Conservation (phyloP, 1,140 invertebrate genomes). For the Scaptomyza graminum region DNA sequence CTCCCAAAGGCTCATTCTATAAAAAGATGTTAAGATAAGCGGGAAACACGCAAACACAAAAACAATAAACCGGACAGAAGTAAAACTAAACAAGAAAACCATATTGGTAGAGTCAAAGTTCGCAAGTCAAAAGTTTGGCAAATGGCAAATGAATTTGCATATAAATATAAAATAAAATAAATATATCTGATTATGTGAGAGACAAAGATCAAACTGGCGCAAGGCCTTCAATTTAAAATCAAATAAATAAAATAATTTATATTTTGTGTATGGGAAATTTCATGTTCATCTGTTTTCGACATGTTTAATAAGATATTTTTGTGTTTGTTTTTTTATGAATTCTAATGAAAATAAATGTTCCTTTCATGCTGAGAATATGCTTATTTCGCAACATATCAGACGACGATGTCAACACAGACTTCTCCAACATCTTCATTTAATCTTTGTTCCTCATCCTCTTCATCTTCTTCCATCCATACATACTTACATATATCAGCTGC, state of each 20-base stretch:
- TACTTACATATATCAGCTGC: background rate
- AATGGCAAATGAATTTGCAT: constrained; percentile 15
- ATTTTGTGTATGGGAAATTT: no score
- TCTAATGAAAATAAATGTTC: background rate
- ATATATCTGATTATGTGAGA: background rate
- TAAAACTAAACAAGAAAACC: constrained; percentile 12
- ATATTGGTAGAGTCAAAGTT: constrained; percentile 21
- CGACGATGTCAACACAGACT: background rate
- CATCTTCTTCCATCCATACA: background rate
- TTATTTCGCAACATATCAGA: background rate
- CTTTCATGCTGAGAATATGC: background rate
- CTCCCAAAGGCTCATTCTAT: background rate
- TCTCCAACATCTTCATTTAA: background rate
- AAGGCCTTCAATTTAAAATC: background rate
- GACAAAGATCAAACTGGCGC: background rate
- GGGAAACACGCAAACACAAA: background rate
- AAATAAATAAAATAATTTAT: no score
- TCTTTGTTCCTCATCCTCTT: no score
- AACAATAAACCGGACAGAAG: constrained; percentile 58
- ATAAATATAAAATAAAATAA: background rate
- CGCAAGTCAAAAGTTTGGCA: constrained; percentile 10
- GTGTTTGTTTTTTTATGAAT: background rate
- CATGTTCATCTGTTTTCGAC: background rate
- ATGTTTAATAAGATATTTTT: background rate
- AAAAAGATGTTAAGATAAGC: constrained; percentile 7